Evolutionary conservation across 2,113 vertebrate genomes (phyloP).

Genomic region (Megaptera novaeangliae): DNA sequence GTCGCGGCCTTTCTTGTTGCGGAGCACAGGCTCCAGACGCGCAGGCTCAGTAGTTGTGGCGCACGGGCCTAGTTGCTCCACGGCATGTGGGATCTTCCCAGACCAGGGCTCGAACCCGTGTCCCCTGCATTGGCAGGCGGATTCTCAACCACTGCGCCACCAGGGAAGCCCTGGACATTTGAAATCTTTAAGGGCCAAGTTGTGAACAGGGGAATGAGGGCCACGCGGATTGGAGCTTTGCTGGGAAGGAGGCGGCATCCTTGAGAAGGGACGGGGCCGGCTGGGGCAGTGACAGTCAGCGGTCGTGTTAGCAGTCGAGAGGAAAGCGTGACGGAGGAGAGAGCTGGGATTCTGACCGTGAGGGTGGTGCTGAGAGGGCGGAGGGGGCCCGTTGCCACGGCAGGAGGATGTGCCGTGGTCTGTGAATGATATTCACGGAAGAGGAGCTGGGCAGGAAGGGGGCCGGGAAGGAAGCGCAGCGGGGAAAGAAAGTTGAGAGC

Average conservation of each 20-base stretch:
- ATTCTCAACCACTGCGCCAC: too few species aligned
- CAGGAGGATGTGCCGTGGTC: not conserved
- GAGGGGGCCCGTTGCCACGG: rapidly evolving
- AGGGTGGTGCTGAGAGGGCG: not conserved
- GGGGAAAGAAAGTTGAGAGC: not conserved
- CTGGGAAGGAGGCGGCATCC: too few species aligned
- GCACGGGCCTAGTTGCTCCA: too few species aligned
- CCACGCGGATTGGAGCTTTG: not conserved
- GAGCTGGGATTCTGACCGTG: not conserved
- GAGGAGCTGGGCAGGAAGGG: not conserved
- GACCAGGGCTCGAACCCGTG: too few species aligned
- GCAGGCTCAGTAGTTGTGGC: too few species aligned
- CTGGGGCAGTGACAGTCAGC: not conserved
- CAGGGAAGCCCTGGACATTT: too few species aligned
- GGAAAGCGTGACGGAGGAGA: not conserved
- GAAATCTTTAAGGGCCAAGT: not conserved
- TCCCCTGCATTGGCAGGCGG: too few species aligned
- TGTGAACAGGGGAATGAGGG: not conserved
- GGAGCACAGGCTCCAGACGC: too few species aligned
- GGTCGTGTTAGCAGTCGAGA: rapidly evolving
- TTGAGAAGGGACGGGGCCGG: not conserved
- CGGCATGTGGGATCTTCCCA: too few species aligned
- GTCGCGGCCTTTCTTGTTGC: too few species aligned
- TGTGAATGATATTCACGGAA: not conserved
- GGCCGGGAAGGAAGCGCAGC: not conserved